Conservation (phyloP, 2,888 invertebrate genomes). For the Dryadula phaetusa region DNA sequence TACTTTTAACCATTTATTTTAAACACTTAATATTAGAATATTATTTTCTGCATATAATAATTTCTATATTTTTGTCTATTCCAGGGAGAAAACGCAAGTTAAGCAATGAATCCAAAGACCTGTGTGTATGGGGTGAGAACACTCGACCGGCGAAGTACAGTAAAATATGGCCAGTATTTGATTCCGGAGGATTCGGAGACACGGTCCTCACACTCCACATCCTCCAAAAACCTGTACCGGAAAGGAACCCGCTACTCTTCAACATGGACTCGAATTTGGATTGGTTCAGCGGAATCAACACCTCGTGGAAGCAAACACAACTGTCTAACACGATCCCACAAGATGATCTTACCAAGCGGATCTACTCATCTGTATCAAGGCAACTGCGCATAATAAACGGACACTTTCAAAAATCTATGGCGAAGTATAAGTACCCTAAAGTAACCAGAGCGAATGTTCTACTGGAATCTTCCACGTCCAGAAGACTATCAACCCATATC, state of each 20-base stretch:
- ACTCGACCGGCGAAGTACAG: constrained; percentile 68
- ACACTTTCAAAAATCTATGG: constrained; percentile 72
- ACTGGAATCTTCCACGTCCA: constrained; percentile 62
- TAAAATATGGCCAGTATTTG: constrained; percentile 81
- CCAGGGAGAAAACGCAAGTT: constrained; percentile 76
- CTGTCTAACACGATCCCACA: constrained; percentile 60
- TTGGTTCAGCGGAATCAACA: constrained; percentile 66
- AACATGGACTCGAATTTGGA: constrained; percentile 55
- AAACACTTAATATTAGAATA: too few species aligned
- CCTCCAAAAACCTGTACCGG: constrained; percentile 56
- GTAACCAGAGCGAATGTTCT: constrained; percentile 76
- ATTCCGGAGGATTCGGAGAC: constrained; percentile 77
- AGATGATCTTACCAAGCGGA: constrained; percentile 68
- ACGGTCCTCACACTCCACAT: constrained; percentile 62
- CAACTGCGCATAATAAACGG: constrained; percentile 75
- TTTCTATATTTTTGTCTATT: constrained; percentile 39
- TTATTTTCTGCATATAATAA: not conserved
- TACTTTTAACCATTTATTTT: too few species aligned
- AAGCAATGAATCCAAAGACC: constrained; percentile 61
- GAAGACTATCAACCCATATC: constrained; percentile 66
- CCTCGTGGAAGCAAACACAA: constrained; percentile 69
- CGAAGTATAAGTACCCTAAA: constrained; percentile 74
- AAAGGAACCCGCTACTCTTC: constrained; percentile 66
- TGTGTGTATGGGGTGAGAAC: constrained; percentile 66
- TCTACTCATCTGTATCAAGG: constrained; percentile 74